Evolutionary conservation across 2,797 vertebrate genomes (phyloP).

Genomic region (Malurus splendens): DNA sequence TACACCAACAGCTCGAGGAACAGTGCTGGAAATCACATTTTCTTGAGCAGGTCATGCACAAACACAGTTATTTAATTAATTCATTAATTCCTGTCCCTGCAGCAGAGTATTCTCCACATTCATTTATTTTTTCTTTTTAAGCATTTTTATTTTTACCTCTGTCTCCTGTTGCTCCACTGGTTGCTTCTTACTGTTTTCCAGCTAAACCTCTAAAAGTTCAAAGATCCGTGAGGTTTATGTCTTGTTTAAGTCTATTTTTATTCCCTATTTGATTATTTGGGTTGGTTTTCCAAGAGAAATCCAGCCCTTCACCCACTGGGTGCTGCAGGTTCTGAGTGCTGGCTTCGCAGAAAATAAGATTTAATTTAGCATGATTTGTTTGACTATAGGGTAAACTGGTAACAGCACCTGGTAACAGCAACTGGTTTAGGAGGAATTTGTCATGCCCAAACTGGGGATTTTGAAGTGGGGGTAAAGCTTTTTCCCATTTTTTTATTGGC

Average conservation of each 20-base stretch:
- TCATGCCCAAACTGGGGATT: background rate
- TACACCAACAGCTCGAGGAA: accelerated
- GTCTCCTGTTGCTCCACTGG: accelerated
- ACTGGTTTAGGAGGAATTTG: background rate
- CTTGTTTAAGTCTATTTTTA: background rate
- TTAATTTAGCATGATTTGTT: background rate
- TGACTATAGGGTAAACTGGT: background rate
- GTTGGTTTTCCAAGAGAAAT: background rate
- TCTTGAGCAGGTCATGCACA: too few relatives aligned
- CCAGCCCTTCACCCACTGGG: background rate
- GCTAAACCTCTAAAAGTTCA: background rate
- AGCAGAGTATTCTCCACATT: background rate
- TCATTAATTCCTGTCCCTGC: background rate
- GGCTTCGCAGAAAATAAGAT: background rate
- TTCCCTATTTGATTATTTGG: background rate
- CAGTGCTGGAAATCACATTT: background rate
- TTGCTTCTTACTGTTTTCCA: background rate
- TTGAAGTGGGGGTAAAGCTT: background rate
- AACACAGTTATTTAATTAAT: background rate
- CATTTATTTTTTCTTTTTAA: background rate
- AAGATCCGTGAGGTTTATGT: background rate
- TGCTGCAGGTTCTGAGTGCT: background rate
- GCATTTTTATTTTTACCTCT: background rate
- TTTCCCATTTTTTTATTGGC: background rate
- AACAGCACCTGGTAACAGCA: background rate